Conservation (phyloP, 2,113 vertebrate genomes). For the Salvelinus fontinalis region DNA sequence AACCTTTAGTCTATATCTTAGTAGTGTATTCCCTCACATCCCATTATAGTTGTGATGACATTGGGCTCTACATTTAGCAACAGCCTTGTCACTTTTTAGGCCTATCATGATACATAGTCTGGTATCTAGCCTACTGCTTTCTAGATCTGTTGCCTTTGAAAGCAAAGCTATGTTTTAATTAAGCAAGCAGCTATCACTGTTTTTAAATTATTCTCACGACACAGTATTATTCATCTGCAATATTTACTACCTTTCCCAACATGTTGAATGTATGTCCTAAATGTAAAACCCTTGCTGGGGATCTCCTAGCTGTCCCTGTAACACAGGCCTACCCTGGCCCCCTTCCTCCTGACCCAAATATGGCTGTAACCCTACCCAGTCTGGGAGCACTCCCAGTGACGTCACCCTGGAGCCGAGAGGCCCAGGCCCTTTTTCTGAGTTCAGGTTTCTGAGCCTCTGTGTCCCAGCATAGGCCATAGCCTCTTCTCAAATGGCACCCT, state of each 20-base stretch:
- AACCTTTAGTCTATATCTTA: too few relatives aligned
- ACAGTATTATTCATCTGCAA: background rate
- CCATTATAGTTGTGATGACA: background rate
- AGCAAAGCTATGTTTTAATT: background rate
- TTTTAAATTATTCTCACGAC: background rate
- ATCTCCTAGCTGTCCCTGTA: background rate
- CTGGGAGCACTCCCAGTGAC: conserved; percentile 30
- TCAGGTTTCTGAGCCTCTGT: conserved; percentile 67
- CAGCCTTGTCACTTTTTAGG: background rate
- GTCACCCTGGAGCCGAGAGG: conserved; percentile 39
- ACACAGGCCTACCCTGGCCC: conserved; percentile 8
- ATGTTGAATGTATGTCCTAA: background rate
- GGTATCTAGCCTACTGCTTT: background rate
- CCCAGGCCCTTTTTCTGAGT: conserved; percentile 65
- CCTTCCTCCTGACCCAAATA: conserved; percentile 55
- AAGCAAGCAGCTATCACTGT: background rate
- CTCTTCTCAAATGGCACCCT: background rate
- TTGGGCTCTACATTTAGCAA: background rate
- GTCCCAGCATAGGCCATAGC: conserved; percentile 21
- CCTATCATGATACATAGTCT: background rate
- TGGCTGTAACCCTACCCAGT: conserved; percentile 60
- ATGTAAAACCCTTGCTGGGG: background rate
- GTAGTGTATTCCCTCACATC: background rate
- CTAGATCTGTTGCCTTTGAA: background rate
- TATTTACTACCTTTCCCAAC: background rate